Evolutionary conservation across 2,113 vertebrate genomes (phyloP).

Genomic region (Psophia crepitans): DNA sequence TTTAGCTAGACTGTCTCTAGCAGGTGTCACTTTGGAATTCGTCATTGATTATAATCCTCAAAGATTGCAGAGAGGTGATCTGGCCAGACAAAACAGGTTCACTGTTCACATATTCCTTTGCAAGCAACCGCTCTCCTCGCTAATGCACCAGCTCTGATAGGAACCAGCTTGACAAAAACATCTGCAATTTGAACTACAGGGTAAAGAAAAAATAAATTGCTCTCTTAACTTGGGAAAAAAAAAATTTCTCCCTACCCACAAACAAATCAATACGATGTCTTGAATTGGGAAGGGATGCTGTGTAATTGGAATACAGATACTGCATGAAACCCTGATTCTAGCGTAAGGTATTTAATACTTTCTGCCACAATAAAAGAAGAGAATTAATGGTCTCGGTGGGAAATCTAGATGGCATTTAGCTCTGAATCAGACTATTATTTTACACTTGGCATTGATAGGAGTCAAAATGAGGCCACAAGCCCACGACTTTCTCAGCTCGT

Average conservation of each 20-base stretch:
- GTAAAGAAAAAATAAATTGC: neutral
- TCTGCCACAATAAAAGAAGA: conserved; percentile 16
- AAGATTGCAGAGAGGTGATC: neutral
- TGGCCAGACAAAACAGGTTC: neutral
- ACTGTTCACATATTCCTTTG: neutral
- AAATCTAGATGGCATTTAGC: conserved; percentile 61
- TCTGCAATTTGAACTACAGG: neutral
- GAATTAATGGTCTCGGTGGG: conserved; percentile 31
- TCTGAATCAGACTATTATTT: conserved; percentile 57
- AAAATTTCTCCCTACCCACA: neutral
- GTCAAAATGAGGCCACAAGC: conserved; percentile 40
- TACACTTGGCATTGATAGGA: conserved; percentile 51
- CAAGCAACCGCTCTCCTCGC: neutral
- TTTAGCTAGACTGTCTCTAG: conserved; percentile 46
- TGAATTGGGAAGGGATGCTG: neutral
- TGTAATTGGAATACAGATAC: conserved; percentile 23
- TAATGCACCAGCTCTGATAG: neutral
- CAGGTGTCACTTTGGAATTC: conserved; percentile 56
- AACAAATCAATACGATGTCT: conserved; percentile 4
- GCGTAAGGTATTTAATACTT: conserved; percentile 34
- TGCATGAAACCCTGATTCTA: neutral
- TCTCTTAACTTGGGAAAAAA: neutral
- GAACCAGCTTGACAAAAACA: neutral
- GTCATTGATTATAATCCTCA: neutral
- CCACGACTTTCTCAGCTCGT: conserved; percentile 2